phyloP scores from a whole-genome alignment of 2,888 invertebrate species.

The Dascillus cervinus region DNA sequence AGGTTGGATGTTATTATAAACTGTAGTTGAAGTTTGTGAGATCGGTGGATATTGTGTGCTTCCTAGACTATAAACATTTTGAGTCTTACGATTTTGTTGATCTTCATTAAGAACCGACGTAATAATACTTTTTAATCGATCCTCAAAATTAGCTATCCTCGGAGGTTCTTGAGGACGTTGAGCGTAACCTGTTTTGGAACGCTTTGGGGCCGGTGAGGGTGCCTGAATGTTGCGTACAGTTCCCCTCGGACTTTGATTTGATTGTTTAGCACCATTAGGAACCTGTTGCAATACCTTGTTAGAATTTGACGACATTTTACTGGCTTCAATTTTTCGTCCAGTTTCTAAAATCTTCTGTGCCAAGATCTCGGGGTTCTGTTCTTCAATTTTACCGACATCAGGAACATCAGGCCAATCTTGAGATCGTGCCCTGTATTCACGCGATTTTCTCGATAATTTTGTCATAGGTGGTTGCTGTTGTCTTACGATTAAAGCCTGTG shows the following conservation, averaged over 20 bases:
- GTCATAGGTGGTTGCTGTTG: constrained; percentile 31
- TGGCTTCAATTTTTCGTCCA: constrained; percentile 82
- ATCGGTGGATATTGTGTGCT: constrained; percentile 11
- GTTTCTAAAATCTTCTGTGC: constrained; percentile 87
- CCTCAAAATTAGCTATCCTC: constrained; percentile 80
- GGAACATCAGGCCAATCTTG: constrained; percentile 91
- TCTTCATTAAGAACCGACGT: constrained; percentile 82
- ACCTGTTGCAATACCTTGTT: constrained; percentile 22
- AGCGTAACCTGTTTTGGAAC: constrained; percentile 26
- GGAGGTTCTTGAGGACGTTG: constrained; percentile 64
- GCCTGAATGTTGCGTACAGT: constrained; percentile 36
- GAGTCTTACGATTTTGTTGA: constrained; percentile 49
- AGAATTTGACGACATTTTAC: constrained; percentile 48
- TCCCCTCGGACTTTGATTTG: constrained; percentile 20
- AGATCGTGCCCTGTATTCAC: constrained; percentile 70
- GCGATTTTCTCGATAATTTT: constrained; percentile 49
- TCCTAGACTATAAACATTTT: constrained; percentile 22
- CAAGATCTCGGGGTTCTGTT: constrained; percentile 83
- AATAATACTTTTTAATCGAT: constrained; percentile 79
- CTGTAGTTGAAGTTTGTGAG: constrained; percentile 12
- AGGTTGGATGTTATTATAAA: constrained; percentile 11
- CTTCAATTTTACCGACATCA: constrained; percentile 83
- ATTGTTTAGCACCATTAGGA: constrained; percentile 18
- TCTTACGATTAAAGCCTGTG: constrained; percentile 26
- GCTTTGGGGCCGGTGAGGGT: constrained; percentile 31